Evolutionary conservation across 2,113 vertebrate genomes (phyloP).

Genomic region (Chlorodrepanis virens): DNA sequence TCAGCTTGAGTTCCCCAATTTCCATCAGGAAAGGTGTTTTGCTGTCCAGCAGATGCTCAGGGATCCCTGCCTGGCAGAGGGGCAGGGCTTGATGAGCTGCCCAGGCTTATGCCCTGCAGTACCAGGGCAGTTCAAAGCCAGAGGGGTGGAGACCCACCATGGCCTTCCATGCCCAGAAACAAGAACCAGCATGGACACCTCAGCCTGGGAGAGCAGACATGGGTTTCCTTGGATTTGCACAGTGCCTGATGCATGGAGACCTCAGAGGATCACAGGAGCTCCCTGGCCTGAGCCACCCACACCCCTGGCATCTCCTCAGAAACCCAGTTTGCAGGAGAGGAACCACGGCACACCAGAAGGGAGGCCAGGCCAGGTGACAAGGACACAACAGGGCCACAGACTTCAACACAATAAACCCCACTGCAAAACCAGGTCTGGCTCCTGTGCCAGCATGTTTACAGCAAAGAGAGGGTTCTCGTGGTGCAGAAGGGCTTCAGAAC

Average conservation of each 20-base stretch:
- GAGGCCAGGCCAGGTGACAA: not conserved
- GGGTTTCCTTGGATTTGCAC: rapidly evolving
- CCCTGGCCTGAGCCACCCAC: rapidly evolving
- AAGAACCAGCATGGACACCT: not conserved
- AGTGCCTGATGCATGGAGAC: rapidly evolving
- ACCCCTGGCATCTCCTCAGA: not conserved
- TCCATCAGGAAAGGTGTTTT: not conserved
- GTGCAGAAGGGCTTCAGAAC: not conserved
- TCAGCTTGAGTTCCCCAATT: not conserved
- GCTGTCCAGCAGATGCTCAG: not conserved
- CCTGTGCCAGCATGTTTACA: not conserved
- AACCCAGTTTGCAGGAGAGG: not conserved
- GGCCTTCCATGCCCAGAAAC: not conserved
- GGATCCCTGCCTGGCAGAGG: not conserved
- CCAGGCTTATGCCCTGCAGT: rapidly evolving
- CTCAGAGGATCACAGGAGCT: not conserved
- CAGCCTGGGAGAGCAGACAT: not conserved
- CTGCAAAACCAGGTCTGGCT: not conserved
- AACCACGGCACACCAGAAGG: not conserved
- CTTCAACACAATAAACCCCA: rapidly evolving
- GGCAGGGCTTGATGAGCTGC: rapidly evolving
- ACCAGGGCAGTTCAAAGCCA: not conserved
- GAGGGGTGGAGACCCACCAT: not conserved
- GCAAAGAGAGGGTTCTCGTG: rapidly evolving
- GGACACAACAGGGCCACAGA: not conserved